Evolutionary conservation across 1,140 invertebrate genomes (phyloP), one percentile per base, ranked within the genome.

Genomic region (Nilaparvata lugens): DNA sequence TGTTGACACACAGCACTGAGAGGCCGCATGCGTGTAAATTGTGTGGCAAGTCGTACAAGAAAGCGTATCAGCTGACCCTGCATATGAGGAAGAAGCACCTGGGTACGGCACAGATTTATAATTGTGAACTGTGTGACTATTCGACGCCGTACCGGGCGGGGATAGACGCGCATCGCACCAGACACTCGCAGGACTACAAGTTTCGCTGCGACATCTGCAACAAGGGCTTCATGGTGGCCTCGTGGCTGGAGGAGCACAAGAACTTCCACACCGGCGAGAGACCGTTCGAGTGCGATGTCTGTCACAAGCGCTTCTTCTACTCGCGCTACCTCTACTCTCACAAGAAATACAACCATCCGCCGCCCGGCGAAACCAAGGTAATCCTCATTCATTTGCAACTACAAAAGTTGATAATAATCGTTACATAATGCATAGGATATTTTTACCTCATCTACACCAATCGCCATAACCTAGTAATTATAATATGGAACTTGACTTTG

Each of bases 241-340:
- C 70, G 9, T 72, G 75, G 31, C 62, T 72, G 68, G 25, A 68
- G 67, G 48, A 67, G 54, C 65, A 66, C 56, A 51, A 62, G 56
- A 67, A 67, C 16, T 69, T 68, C 21, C 72, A 76, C 56, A 73
- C 81, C 4, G 77, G 83, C 35, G 66, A 78, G 70, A 70, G 76
- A 74, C 74, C 79, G 18, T 79, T 70, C 62, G 74, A 73, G 1
- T 85, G 82, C 56, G 69, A 73, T 9, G 66, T 78, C 1, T 84
- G 82, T 57, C 77, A 75, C 0, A 83, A 82, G 61, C 71, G 76
- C 13, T 77, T 77, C 61, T 72, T 70, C 18, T 75, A 76, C 65
- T 74, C 59, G 23, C 45, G 61, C 16, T 65, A 68, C 23, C 25
- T 68, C 9, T 45, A 25, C 4, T 58, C 63, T 18, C 67, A 68